Base-by-base conservation (phyloP, 1,140 invertebrate species). In the Eulimnadia texana region DNA sequence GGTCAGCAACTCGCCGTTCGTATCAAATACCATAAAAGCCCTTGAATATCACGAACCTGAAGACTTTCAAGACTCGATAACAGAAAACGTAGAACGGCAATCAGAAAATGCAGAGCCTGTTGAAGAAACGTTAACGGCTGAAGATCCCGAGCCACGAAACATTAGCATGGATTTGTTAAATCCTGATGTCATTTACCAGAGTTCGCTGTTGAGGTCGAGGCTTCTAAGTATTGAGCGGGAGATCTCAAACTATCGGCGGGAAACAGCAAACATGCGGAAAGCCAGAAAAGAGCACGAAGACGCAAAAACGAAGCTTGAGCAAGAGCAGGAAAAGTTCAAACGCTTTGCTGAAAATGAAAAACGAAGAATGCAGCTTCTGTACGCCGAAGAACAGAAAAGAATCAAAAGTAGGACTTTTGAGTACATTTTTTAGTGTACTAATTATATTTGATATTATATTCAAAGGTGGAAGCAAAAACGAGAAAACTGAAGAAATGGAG, bases 261-360 rank as follows among this genome's bases (percentile, higher is more conserved):
- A 61, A 61, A 55, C 51, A 16, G 50, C 49, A 3, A 29, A 50
- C 9, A 10, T 61, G 23, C 50, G 60, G 25, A 50, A 51, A 42
- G 53, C 60, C 9, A 52, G 51, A 28, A 52, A 61, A 47, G 50
- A 61, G 27, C 50, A 54, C 9, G 60, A 61, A 19, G 60, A 61
- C 24, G 49, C 60, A 2, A 52, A 54, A 54, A 50, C 28, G 10
- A 61, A 61, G 20, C 33, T 61, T 23, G 52, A 61, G 19, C 50
- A 61, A 25, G 60, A 61, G 53, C 49, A 54, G 23, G 60, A 61
- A 27, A 61, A 61, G 33, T 61, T 61, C 53, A 54, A 6, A 11
- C 51, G 53, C 19, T 61, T 53, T 29, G 27, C 60, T 3, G 60
- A 61, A 42, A 61, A 61, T 51, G 60, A 61, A 9, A 61, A 61